phyloP scores from a whole-genome alignment of 2,797 vertebrate genomes.

The Aplochiton taeniatus region DNA sequence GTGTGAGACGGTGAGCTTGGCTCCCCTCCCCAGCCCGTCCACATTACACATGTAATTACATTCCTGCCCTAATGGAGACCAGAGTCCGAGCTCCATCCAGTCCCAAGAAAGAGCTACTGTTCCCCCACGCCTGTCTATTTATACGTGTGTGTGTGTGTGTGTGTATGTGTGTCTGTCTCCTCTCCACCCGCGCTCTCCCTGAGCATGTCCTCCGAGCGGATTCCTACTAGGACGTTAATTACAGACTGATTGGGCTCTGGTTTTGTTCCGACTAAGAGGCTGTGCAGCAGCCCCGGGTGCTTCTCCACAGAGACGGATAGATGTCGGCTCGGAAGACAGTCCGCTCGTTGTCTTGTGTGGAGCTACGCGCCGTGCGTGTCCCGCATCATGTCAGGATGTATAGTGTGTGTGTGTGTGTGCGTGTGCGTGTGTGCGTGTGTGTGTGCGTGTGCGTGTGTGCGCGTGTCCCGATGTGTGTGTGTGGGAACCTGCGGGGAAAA shows the following conservation, averaged over 20 bases:
- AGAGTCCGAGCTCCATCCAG: background rate
- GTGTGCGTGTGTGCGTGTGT: background rate
- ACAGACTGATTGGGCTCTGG: constrained; percentile 66
- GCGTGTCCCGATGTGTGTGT: constrained; percentile 4
- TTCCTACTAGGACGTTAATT: constrained; percentile 69
- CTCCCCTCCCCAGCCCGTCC: background rate
- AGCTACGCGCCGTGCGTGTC: constrained; percentile 1
- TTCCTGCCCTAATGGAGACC: background rate
- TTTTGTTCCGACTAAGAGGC: constrained; percentile 47
- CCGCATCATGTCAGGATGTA: background rate
- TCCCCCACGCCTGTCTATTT: background rate
- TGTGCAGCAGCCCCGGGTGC: constrained; percentile 41
- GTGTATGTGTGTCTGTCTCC: constrained; percentile 27
- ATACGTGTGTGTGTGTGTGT: background rate
- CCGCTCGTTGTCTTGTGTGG: constrained; percentile 39
- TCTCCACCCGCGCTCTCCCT: constrained; percentile 62
- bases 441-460: background rate
- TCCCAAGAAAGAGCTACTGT: background rate
- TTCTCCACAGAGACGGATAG: constrained; percentile 47
- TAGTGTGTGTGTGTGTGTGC: background rate
- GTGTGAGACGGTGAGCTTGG: background rate
- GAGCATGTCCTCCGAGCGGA: constrained; percentile 61
- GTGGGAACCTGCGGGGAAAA: constrained; percentile 12
- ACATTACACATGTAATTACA: background rate
- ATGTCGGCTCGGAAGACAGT: constrained; percentile 43